Evolutionary conservation across 2,888 invertebrate genomes (phyloP), one percentile per base, ranked within the genome.

Genomic region (Mesorhabditis sp.): DNA sequence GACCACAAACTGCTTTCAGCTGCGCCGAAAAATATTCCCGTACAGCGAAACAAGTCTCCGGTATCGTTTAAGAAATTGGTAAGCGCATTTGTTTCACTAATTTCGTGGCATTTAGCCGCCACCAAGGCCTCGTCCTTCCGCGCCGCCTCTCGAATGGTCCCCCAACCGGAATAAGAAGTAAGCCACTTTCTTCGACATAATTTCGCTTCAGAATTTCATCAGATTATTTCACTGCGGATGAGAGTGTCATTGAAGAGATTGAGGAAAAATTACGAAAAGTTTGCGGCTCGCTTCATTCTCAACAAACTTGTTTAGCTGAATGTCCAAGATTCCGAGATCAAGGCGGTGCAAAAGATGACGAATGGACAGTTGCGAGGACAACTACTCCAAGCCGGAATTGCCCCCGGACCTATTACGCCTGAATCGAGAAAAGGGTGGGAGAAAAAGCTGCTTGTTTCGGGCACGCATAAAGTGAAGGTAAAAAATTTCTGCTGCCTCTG

Each of bases 331-430:
- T n/a, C 58, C 28, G 28, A 28, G 28, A 28, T 28, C 28, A 28
- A 50, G n/a, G n/a, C 58, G 7, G n/a, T 50, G 7, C 58, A 50
- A 50, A 50, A 50, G 58, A n/a, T 50, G n/a, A 50, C n/a, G 7
- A 50, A 50, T 50, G n/a, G 28, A 28, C 28, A 28, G 28, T 28
- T 50, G 7, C 7, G 7, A 2, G 58, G 10, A 13, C 58, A 50
- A 50, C 58, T 50, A 13, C 10, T n/a, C 58, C 7, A 13, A 13
- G 58, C 58, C n/a, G 58, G 58, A n/a, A 50, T 50, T 50, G 7
- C 58, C 58, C 10, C 58, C n/a, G 58, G 58, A n/a, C 58, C 58
- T 13, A 50, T 50, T 13, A 50, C 58, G n/a, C 58, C 58, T 50
- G 58, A 50, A n/a, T 13, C 58, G 7, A 10, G 58, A 10, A 50